phyloP scores from a whole-genome alignment of 2,888 invertebrate genomes.

The Caenorhabditis sinica region DNA sequence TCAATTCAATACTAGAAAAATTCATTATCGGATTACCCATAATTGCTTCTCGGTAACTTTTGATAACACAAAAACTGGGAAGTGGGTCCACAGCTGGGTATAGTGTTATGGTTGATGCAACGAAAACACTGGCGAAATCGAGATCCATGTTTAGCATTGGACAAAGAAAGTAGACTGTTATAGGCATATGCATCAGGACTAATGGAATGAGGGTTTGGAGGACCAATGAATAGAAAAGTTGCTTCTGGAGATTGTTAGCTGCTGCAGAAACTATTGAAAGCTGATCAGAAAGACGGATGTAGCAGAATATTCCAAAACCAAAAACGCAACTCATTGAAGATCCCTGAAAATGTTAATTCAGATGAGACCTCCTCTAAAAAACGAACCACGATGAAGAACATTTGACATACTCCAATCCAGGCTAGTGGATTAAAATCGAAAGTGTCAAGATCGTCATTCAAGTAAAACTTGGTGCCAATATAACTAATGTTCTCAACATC shows the following conservation, averaged over 20 bases:
- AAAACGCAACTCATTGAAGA: slow-evolving; percentile 35
- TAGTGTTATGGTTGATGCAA: slow-evolving; percentile 32
- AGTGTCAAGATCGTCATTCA: background rate
- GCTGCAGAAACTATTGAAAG: slow-evolving; percentile 10
- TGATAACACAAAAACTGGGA: slow-evolving; percentile 41
- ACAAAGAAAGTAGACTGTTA: slow-evolving; percentile 27
- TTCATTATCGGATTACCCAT: background rate
- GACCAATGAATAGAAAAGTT: slow-evolving; percentile 51
- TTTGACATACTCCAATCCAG: slow-evolving; percentile 35
- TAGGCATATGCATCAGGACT: slow-evolving; percentile 44
- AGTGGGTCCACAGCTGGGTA: slow-evolving; percentile 54
- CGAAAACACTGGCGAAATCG: slow-evolving; percentile 29
- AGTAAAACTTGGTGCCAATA: slow-evolving; percentile 25
- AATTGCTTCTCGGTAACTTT: slow-evolving; percentile 45
- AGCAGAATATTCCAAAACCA: slow-evolving; percentile 18
- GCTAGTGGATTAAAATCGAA: slow-evolving; percentile 2
- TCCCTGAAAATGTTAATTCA: background rate
- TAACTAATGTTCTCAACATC: slow-evolving; percentile 29
- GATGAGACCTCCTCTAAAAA: background rate
- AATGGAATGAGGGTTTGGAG: slow-evolving; percentile 49
- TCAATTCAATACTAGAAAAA: background rate
- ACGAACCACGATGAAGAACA: slow-evolving; percentile 39
- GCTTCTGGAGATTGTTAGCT: slow-evolving; percentile 30
- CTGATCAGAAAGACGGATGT: slow-evolving; percentile 1
- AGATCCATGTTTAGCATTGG: slow-evolving; percentile 43